Evolutionary conservation across 1,140 invertebrate species (phyloP).

Genomic region (Zaprionus tsacasi): DNA sequence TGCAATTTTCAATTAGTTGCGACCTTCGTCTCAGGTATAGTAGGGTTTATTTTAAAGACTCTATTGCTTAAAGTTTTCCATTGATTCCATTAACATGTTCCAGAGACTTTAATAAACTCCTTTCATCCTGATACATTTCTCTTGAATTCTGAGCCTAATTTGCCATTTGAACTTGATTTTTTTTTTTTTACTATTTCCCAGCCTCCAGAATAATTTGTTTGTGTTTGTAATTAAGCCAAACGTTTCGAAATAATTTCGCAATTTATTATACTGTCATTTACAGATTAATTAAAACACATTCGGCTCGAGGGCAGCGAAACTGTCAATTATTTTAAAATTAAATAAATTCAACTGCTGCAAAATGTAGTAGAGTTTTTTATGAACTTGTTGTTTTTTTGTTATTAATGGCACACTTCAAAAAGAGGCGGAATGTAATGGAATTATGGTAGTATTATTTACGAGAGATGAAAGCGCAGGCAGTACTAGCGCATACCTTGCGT

Average conservation of each 20-base stretch:
- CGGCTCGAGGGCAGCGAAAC: conserved; percentile 13
- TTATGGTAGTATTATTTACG: background rate
- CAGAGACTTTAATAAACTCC: too few relatives aligned
- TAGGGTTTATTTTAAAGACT: too few relatives aligned
- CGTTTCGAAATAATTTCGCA: conserved; percentile 13
- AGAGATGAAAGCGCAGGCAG: background rate
- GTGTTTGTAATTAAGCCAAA: conserved; percentile 2
- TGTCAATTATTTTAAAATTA: conserved; percentile 19
- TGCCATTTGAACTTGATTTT: background rate
- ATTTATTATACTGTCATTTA: conserved; percentile 22
- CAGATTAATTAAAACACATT: conserved; percentile 34
- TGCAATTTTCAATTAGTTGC: conserved; percentile 41
- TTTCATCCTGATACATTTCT: background rate
- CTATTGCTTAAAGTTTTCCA: too few relatives aligned
- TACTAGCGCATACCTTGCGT: too few relatives aligned
- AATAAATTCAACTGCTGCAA: conserved; percentile 1
- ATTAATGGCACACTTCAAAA: background rate
- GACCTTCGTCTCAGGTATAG: conserved; percentile 1
- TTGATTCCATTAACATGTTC: too few relatives aligned
- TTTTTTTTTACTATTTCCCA: background rate
- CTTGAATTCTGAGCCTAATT: background rate
- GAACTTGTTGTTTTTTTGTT: background rate
- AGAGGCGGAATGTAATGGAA: background rate
- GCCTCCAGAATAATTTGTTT: background rate
- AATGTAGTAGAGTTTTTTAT: background rate